A percentile compares a stretch with the other conserved stretches of the same genome.
Conservation (phyloP, 30 jellyfish, hydroid and myxozoan species). For the Aurelia sp. region DNA sequence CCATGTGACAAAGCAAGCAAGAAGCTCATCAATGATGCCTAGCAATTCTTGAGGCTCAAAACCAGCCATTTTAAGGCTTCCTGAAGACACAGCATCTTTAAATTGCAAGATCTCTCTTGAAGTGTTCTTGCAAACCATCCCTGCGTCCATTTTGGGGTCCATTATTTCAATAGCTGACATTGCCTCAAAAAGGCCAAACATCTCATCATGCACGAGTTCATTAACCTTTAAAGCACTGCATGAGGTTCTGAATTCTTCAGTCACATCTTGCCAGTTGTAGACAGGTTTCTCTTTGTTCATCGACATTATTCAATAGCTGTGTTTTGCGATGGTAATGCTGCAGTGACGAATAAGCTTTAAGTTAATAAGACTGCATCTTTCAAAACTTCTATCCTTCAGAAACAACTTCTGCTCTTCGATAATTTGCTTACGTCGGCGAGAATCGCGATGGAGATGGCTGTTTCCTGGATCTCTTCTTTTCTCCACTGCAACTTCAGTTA, state of each 20-base stretch:
- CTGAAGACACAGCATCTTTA: conserved; percentile 65
- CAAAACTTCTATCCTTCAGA: too few relatives aligned
- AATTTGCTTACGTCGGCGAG: too few relatives aligned
- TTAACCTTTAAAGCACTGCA: conserved; percentile 67
- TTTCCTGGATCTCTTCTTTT: too few relatives aligned
- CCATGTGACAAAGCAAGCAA: conserved; percentile 95
- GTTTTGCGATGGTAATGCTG: too few relatives aligned
- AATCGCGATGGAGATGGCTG: too few relatives aligned
- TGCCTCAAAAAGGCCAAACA: conserved; percentile 94
- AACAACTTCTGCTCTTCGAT: too few relatives aligned
- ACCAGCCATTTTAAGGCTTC: conserved; percentile 75
- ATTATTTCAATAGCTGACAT: conserved; percentile 96
- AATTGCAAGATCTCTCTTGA: conserved; percentile 72
- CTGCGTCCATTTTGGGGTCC: conserved; percentile 99
- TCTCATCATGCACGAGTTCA: conserved; percentile 86
- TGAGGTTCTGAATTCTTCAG: conserved; percentile 47
- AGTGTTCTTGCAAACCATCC: conserved; percentile 80
- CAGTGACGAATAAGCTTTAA: too few relatives aligned
- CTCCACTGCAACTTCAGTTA: too few relatives aligned
- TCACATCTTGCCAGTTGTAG: conserved; percentile 78
- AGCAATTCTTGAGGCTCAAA: conserved; percentile 72
- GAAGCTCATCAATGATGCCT: conserved; percentile 85
- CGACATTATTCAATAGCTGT: neutral
- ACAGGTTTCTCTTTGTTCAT: neutral
- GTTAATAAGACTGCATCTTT: too few relatives aligned